A percentile compares a stretch with the other conserved stretches of the same genome.
Conservation (phyloP, 2,113 vertebrate genomes). For the Salminus brasiliensis region DNA sequence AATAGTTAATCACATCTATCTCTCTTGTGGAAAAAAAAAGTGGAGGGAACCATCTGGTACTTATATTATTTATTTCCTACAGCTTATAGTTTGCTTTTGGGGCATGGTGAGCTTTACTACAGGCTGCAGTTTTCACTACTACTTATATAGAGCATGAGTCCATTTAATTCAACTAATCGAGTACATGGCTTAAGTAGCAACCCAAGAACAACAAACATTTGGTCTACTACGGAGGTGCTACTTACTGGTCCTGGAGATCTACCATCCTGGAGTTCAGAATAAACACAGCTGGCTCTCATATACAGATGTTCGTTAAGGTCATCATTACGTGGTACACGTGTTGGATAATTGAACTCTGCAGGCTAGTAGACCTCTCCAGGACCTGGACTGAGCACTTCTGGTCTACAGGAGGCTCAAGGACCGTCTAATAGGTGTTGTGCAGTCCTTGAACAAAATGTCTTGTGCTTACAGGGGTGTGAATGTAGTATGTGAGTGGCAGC, state of each 20-base stretch:
- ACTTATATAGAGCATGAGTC: background rate
- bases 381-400: too few species aligned
- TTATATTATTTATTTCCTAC: constrained; percentile 11
- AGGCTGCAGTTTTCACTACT: background rate
- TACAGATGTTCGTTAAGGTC: too few species aligned
- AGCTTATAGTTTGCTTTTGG: background rate
- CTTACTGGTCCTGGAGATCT: too few species aligned
- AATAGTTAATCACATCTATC: constrained; percentile 7
- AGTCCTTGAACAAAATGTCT: too few species aligned
- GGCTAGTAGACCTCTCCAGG: too few species aligned
- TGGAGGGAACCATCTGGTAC: background rate
- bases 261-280: too few species aligned
- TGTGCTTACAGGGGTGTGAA: too few species aligned
- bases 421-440: constrained; percentile 15
- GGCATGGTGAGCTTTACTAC: background rate
- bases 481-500: too few species aligned
- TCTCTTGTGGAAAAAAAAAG: background rate
- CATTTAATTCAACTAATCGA: constrained; percentile 1
- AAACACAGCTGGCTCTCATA: too few species aligned
- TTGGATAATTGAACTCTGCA: too few species aligned
- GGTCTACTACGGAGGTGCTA: too few species aligned
- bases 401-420: background rate
- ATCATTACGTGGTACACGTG: too few species aligned
- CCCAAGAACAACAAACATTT: constrained; percentile 3
- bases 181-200: constrained; percentile 7